Evolutionary conservation across 2,113 vertebrate genomes (phyloP).

Genomic region (Desmodus rotundus): DNA sequence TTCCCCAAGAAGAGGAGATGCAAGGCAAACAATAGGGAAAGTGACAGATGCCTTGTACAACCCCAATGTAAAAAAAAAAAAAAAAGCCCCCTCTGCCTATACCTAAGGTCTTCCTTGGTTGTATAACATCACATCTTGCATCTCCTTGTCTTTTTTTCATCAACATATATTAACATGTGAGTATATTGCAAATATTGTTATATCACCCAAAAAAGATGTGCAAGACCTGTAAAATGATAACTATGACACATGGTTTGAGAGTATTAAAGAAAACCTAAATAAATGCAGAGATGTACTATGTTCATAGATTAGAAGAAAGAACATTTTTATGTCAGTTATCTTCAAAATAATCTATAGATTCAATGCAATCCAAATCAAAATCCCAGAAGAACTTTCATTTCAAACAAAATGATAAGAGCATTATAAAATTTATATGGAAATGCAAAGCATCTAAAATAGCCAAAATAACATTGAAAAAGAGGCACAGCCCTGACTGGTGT

Average conservation of each 20-base stretch:
- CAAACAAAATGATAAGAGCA: neutral
- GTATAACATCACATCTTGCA: neutral
- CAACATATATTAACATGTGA: neutral
- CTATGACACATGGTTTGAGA: neutral
- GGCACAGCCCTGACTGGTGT: neutral
- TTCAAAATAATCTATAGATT: neutral
- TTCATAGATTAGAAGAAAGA: neutral
- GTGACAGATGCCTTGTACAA: neutral
- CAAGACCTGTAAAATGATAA: neutral
- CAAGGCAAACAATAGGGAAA: neutral
- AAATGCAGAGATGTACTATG: neutral
- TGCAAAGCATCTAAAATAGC: neutral
- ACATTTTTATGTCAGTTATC: neutral
- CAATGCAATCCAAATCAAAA: neutral
- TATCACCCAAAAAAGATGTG: neutral
- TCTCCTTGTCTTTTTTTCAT: neutral
- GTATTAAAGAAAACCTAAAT: neutral
- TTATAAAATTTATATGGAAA: conserved; percentile 17
- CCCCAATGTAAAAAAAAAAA: neutral
- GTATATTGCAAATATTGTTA: neutral
- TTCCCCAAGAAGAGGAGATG: neutral
- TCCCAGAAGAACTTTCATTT: neutral
- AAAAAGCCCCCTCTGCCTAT: neutral
- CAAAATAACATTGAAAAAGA: neutral
- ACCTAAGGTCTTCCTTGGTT: neutral